Conservation (phyloP, 1,140 invertebrate species). For the Drosophila burlai region DNA sequence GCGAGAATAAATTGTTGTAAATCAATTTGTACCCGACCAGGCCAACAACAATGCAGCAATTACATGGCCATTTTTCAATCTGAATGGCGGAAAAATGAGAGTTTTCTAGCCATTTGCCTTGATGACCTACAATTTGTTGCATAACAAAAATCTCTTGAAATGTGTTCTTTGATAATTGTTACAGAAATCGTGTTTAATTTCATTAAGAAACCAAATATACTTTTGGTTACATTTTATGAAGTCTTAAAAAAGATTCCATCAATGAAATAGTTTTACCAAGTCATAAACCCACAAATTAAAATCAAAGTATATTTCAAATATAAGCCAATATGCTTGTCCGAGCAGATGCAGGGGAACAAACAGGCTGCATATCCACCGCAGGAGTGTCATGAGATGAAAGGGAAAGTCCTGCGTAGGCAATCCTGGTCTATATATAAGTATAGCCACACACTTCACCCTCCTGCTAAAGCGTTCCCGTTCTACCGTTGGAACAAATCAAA, state of each 20-base stretch:
- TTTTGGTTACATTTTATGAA: too few species aligned
- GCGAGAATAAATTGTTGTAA: slow-evolving; percentile 76
- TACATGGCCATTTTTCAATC: slow-evolving; percentile 60
- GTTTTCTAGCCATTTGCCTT: slow-evolving; percentile 5
- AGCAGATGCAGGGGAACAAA: slow-evolving; percentile 10
- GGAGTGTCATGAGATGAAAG: slow-evolving; percentile 64
- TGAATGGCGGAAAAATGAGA: slow-evolving; percentile 36
- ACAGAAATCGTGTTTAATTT: background rate
- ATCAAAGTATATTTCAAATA: too few species aligned
- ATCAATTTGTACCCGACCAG: slow-evolving; percentile 73
- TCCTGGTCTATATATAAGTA: slow-evolving; percentile 19
- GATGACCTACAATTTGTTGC: slow-evolving; percentile 40
- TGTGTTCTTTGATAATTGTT: background rate
- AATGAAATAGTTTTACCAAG: background rate
- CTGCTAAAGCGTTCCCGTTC: slow-evolving; percentile 4
- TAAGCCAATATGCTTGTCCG: background rate
- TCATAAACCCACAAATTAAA: background rate
- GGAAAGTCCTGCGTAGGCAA: slow-evolving; percentile 43
- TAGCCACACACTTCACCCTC: background rate
- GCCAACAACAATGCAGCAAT: slow-evolving; percentile 63
- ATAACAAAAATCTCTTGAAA: background rate
- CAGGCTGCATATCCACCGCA: slow-evolving; percentile 6
- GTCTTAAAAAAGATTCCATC: too few species aligned
- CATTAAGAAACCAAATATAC: too few species aligned
- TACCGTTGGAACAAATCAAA: slow-evolving; percentile 78